Conservation (phyloP, 2,888 invertebrate species). For the Melanophora roralis region DNA sequence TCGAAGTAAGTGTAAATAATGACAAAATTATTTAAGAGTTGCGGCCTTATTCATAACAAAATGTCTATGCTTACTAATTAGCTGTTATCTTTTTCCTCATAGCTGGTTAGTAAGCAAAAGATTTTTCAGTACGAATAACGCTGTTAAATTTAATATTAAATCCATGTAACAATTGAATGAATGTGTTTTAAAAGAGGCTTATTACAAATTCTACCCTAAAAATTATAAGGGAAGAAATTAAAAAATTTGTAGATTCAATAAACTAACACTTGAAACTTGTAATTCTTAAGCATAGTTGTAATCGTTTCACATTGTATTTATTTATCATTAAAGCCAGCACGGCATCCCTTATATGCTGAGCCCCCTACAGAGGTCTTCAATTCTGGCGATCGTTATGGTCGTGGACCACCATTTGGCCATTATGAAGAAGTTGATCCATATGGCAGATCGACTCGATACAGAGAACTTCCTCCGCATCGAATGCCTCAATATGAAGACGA, state of each 20-base stretch:
- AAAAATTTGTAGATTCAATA: no score
- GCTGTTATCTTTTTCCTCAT: no score
- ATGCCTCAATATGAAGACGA: conserved; percentile 80
- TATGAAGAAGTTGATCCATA: conserved; percentile 77
- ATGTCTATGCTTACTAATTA: no score
- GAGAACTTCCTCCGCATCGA: conserved; percentile 79
- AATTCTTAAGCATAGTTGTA: neutral
- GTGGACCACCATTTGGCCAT: conserved; percentile 69
- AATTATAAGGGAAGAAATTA: neutral
- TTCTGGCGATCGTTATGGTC: conserved; percentile 72
- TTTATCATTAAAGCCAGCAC: conserved; percentile 59
- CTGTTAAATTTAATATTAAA: no score
- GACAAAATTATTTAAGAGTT: no score
- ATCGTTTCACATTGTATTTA: neutral
- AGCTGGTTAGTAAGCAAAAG: no score
- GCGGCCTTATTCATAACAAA: no score
- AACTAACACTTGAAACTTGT: no score
- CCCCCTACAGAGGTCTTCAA: conserved; percentile 71
- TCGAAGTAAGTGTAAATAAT: conserved; percentile 66
- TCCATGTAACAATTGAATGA: no score
- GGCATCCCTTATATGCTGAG: conserved; percentile 67
- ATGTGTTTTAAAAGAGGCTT: no score
- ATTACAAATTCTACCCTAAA: no score
- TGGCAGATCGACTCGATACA: conserved; percentile 77
- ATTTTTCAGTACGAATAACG: no score